phyloP scores from a whole-genome alignment of 1,140 invertebrate genomes.

The Drosophila pseudoobscura region DNA sequence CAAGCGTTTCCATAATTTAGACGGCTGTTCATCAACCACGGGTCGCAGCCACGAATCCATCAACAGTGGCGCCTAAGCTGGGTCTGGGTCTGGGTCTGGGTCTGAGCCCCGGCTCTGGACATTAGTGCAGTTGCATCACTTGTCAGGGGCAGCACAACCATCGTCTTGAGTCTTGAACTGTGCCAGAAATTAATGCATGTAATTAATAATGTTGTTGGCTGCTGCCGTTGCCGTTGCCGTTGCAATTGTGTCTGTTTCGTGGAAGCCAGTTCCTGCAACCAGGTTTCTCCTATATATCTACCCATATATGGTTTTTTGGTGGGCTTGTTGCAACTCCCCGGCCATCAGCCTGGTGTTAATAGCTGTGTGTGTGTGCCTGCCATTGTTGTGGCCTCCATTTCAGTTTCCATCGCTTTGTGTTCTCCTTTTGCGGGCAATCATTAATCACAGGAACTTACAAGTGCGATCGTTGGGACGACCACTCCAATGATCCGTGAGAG shows the following conservation, averaged over 20 bases:
- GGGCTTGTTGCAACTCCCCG: constrained; percentile 47
- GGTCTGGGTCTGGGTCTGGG: constrained; percentile 19
- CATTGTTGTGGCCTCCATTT: constrained; percentile 65
- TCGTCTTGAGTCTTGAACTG: constrained; percentile 38
- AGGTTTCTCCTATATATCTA: constrained; percentile 15
- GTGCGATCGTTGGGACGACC: constrained; percentile 41
- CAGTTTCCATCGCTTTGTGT: neutral
- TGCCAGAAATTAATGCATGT: constrained; percentile 77
- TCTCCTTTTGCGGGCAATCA: constrained; percentile 46
- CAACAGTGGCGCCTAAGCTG: constrained; percentile 79
- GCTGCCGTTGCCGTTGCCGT: constrained; percentile 20
- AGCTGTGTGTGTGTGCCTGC: constrained; percentile 52
- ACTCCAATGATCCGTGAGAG: constrained; percentile 25
- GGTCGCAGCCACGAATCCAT: constrained; percentile 71
- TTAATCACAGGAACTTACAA: constrained; percentile 70
- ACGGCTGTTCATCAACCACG: constrained; percentile 73
- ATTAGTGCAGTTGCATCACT: constrained; percentile 62
- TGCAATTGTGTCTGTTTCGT: constrained; percentile 61
- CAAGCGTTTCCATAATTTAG: constrained; percentile 79
- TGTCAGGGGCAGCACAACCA: constrained; percentile 21
- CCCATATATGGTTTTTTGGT: constrained; percentile 2
- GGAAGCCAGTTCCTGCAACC: constrained; percentile 50
- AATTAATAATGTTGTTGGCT: constrained; percentile 71
- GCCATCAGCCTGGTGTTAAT: constrained; percentile 67
- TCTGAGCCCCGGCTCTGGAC: constrained; percentile 1